phyloP scores from a whole-genome alignment of 92 coral and sea anemone species.

The Zoanthus gigantus region DNA sequence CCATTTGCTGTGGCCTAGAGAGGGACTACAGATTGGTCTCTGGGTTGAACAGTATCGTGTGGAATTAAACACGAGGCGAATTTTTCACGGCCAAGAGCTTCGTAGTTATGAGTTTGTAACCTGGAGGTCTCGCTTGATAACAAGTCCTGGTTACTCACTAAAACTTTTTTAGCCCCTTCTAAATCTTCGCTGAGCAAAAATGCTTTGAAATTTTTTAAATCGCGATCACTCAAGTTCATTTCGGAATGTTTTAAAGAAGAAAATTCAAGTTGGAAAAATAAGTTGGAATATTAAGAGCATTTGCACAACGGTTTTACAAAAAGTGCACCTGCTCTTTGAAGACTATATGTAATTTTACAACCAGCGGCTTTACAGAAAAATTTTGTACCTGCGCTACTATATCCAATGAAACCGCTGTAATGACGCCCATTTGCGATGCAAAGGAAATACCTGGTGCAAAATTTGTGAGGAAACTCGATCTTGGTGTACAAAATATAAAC shows the following conservation, averaged over 20 bases:
- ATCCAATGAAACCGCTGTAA: slow-evolving; percentile 11
- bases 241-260: slow-evolving; percentile 14
- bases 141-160: background rate
- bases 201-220: background rate
- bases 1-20: slow-evolving; percentile 55
- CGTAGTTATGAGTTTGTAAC: background rate
- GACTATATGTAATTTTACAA: background rate
- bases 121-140: slow-evolving; percentile 5
- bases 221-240: slow-evolving; percentile 6
- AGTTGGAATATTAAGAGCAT: background rate
- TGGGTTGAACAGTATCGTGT: background rate
- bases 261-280: slow-evolving; percentile 5
- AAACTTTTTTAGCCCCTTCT: background rate
- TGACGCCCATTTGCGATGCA: slow-evolving; percentile 20
- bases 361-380: slow-evolving; percentile 1
- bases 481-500: background rate
- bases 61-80: slow-evolving; percentile 3
- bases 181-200: background rate
- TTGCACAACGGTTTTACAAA: slow-evolving; percentile 16
- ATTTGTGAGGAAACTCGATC: slow-evolving; percentile 11
- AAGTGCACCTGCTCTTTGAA: background rate
- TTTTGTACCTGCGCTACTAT: slow-evolving; percentile 20
- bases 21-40: slow-evolving; percentile 34
- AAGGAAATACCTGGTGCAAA: slow-evolving; percentile 21
- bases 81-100: slow-evolving; percentile 12